Evolutionary conservation across 2,797 vertebrate genomes (phyloP).

Genomic region (Molossus alvarezi): DNA sequence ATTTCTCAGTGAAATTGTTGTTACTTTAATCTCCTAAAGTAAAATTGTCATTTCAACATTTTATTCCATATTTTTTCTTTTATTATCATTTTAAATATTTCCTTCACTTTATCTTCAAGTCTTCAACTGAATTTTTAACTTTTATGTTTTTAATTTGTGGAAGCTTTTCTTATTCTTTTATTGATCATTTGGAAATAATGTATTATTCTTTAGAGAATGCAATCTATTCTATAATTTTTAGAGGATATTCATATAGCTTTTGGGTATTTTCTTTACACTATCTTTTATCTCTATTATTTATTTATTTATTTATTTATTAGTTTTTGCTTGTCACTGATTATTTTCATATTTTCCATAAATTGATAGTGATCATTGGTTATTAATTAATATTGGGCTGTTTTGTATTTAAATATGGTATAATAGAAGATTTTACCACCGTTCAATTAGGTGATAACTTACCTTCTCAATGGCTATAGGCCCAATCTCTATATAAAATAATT

Average conservation of each 20-base stretch:
- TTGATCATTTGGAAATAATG: background rate
- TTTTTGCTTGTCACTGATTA: background rate
- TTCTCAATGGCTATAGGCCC: background rate
- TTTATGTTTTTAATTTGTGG: background rate
- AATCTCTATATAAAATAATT: background rate
- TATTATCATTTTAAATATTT: background rate
- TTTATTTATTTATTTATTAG: background rate
- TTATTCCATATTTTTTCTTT: background rate
- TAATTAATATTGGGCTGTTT: background rate
- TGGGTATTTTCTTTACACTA: background rate
- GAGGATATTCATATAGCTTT: background rate
- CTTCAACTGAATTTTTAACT: background rate
- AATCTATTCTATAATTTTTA: background rate
- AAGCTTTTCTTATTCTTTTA: background rate
- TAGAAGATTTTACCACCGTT: background rate
- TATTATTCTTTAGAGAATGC: background rate
- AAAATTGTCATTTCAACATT: conserved; percentile 6
- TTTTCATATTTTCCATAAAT: background rate
- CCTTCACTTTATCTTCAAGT: background rate
- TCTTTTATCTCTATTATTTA: background rate
- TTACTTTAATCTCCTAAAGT: background rate
- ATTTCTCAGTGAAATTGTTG: background rate
- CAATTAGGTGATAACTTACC: background rate
- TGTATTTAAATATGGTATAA: background rate
- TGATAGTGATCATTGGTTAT: background rate